Evolutionary conservation across 2,888 invertebrate species (phyloP).

Genomic region (Sceliomorpha sp.): DNA sequence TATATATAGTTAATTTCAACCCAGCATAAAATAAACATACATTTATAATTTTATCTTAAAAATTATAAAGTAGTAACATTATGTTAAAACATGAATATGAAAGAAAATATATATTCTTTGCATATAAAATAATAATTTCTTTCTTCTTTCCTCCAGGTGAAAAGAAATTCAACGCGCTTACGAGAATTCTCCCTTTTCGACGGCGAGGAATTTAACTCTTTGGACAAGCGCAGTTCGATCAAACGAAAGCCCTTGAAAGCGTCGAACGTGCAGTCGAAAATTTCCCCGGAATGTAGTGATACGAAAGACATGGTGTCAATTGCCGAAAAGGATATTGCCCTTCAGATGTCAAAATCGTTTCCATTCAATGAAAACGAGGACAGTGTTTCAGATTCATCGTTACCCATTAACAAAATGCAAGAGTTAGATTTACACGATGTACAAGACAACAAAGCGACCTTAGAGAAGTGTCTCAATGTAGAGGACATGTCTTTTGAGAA

Average conservation of each 20-base stretch:
- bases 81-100: no score
- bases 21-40: no score
- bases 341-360: conserved; percentile 25
- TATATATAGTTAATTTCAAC: no score
- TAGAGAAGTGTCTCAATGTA: conserved; percentile 23
- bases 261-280: background rate
- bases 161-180: no score
- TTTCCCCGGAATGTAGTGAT: background rate
- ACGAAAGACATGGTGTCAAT: conserved; percentile 8
- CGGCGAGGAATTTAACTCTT: conserved; percentile 27
- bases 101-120: no score
- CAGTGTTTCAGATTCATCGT: no score
- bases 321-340: conserved; percentile 9
- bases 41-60: no score
- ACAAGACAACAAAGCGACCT: conserved; percentile 1
- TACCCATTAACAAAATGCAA: conserved; percentile 67
- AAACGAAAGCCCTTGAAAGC: conserved; percentile 14
- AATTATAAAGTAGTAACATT: no score
- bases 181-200: conserved; percentile 42
- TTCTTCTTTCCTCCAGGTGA: no score
- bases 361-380: conserved; percentile 2
- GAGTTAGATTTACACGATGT: conserved; percentile 54
- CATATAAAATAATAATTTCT: no score
- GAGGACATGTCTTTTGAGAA: background rate
- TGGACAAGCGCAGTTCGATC: conserved; percentile 18